A percentile compares a stretch with the other conserved stretches of the same genome.
Evolutionary conservation across 2,888 invertebrate genomes (phyloP).

Genomic region (Odontocerum albicorne): DNA sequence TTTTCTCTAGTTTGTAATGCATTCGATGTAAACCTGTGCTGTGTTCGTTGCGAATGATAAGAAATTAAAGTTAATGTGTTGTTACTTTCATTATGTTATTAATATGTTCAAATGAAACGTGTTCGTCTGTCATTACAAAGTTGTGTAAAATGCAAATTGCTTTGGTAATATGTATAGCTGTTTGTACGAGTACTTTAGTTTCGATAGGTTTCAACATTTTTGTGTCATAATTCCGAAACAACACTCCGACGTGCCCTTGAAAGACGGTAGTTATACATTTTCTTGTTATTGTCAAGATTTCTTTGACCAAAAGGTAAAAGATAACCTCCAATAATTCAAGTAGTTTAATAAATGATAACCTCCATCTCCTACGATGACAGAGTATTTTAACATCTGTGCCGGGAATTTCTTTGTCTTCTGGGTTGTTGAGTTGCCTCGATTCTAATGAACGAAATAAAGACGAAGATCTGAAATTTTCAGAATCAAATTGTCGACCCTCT

Average conservation of each 20-base stretch:
- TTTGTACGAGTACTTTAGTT: neutral
- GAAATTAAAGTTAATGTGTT: neutral
- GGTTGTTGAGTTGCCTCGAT: neutral
- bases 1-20: neutral
- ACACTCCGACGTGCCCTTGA: conserved; percentile 8
- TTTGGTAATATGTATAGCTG: neutral
- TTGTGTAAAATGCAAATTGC: no score
- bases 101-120: neutral
- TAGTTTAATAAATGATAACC: conserved; percentile 2
- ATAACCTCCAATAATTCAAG: no score
- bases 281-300: neutral
- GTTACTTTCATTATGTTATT: neutral
- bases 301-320: no score
- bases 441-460: conserved; percentile 8
- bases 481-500: no score
- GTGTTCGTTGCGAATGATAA: neutral
- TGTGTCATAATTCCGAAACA: conserved; percentile 7
- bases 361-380: conserved; percentile 10
- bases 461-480: conserved; percentile 8
- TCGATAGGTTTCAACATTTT: neutral
- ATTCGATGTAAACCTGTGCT: neutral
- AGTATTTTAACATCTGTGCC: no score
- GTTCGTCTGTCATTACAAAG: no score
- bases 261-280: neutral
- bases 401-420: no score